Percentiles rank a stretch among this genome's conserved stretches.
These are phyloP conservation scores for Neodiprion pinetum DNA, from an alignment of 1,140 invertebrate species.

Conservation along the genomic window DNA sequence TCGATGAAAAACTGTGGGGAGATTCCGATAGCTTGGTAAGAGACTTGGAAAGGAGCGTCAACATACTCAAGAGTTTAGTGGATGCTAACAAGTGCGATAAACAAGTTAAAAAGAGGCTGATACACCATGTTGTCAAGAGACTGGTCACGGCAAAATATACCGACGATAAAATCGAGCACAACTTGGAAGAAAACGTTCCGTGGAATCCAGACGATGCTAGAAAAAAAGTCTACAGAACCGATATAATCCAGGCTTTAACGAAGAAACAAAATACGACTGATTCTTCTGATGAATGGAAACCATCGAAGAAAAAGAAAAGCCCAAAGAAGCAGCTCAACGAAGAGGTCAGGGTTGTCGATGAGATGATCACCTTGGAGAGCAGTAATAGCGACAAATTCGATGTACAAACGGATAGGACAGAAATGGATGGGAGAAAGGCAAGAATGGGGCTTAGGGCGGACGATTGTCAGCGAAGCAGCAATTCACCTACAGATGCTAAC, in stretches of 20 bases:
- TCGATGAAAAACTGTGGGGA: constrained; percentile 59
- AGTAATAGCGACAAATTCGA: constrained; percentile 57
- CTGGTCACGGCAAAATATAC: constrained; percentile 55
- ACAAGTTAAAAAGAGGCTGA: constrained; percentile 53
- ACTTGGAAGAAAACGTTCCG: constrained; percentile 53
- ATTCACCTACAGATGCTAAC: constrained; percentile 40
- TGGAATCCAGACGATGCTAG: constrained; percentile 57
- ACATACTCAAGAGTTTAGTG: constrained; percentile 57
- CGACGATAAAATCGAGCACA: constrained; percentile 55
- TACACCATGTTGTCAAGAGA: constrained; percentile 59
- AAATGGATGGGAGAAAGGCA: constrained; percentile 55
- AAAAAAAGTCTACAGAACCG: constrained; percentile 51
- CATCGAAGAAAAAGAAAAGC: constrained; percentile 34
- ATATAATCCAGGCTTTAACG: constrained; percentile 51
- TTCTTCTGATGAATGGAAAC: constrained; percentile 54
- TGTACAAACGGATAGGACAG: constrained; percentile 50
- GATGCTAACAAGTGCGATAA: constrained; percentile 57
- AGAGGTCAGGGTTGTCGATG: constrained; percentile 32
- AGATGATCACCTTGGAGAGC: constrained; percentile 40
- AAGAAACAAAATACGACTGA: constrained; percentile 54
- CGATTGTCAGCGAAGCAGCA: constrained; percentile 40
- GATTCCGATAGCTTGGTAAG: constrained; percentile 53
- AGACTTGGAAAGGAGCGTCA: constrained; percentile 58
- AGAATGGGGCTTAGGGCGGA: constrained; percentile 53
- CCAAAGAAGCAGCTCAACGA: constrained; percentile 34